phyloP scores from a whole-genome alignment of 2,113 vertebrate genomes.

The Paradoxurus hermaphroditus region DNA sequence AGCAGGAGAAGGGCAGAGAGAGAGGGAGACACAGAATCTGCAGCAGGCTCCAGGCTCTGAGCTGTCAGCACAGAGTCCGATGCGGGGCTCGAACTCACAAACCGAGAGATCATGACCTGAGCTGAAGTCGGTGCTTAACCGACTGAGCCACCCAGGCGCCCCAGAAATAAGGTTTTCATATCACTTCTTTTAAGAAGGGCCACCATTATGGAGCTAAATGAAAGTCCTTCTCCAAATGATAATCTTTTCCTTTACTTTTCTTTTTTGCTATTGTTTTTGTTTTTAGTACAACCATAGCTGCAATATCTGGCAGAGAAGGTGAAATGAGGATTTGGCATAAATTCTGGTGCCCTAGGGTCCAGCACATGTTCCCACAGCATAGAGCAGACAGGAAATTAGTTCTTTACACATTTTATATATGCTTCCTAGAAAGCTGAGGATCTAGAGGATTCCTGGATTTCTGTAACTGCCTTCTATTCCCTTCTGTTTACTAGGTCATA shows the following conservation, averaged over 20 bases:
- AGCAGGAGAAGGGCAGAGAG: too few relatives aligned
- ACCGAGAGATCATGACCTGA: too few relatives aligned
- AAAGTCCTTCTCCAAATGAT: neutral
- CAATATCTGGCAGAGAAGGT: neutral
- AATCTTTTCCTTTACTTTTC: neutral
- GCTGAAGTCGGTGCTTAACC: too few relatives aligned
- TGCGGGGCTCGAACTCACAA: too few relatives aligned
- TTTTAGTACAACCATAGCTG: neutral
- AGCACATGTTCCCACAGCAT: neutral
- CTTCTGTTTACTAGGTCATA: neutral
- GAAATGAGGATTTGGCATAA: neutral
- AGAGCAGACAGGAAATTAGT: neutral
- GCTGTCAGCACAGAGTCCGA: too few relatives aligned
- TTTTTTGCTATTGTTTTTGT: neutral
- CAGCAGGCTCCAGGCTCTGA: too few relatives aligned
- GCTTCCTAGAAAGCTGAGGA: neutral
- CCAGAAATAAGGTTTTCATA: slow-evolving; percentile 3
- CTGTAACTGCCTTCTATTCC: neutral
- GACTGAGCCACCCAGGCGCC: too few relatives aligned
- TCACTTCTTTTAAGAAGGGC: neutral
- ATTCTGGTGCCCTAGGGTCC: neutral
- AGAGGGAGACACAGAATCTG: too few relatives aligned
- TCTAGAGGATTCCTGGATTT: neutral
- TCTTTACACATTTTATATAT: neutral
- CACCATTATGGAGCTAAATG: neutral